A percentile compares a stretch with the other conserved stretches of the same genome.
Conservation (phyloP, 2,113 vertebrate species). For the Panthera leo region DNA sequence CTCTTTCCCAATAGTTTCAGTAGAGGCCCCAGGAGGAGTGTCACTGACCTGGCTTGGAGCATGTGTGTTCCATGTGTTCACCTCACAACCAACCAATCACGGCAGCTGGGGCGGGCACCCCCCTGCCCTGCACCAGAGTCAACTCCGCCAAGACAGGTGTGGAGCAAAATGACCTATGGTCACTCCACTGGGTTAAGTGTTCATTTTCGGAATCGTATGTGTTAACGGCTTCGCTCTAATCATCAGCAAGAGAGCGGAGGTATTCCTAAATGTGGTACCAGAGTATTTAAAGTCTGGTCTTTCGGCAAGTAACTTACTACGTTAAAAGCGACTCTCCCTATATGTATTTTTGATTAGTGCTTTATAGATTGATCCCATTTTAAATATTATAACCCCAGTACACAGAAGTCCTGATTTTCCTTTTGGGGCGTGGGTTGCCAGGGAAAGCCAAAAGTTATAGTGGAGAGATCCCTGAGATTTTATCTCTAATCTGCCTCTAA, state of each 20-base stretch:
- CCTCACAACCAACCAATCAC: not conserved
- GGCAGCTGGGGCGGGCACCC: accelerated
- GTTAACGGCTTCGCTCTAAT: not conserved
- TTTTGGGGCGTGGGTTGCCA: not conserved
- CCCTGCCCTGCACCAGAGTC: accelerated
- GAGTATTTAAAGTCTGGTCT: not conserved
- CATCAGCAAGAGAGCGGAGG: not conserved
- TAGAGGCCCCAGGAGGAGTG: not conserved
- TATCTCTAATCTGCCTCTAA: not conserved
- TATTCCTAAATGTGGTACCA: not conserved
- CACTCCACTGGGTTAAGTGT: accelerated
- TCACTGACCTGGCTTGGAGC: not conserved
- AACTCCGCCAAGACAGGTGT: not conserved
- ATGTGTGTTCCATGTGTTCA: not conserved
- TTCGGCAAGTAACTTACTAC: not conserved
- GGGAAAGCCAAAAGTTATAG: not conserved
- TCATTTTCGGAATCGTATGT: accelerated
- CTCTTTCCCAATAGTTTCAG: not conserved
- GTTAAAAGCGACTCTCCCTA: not conserved
- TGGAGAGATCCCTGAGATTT: not conserved
- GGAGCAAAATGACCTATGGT: not conserved
- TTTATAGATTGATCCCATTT: not conserved
- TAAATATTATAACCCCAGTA: not conserved
- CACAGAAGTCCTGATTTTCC: not conserved
- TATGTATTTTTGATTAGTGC: not conserved